These are phyloP conservation scores for Dicrurus megarhynchus DNA, from an alignment of 2,113 vertebrate species.

Conservation along the genomic window DNA sequence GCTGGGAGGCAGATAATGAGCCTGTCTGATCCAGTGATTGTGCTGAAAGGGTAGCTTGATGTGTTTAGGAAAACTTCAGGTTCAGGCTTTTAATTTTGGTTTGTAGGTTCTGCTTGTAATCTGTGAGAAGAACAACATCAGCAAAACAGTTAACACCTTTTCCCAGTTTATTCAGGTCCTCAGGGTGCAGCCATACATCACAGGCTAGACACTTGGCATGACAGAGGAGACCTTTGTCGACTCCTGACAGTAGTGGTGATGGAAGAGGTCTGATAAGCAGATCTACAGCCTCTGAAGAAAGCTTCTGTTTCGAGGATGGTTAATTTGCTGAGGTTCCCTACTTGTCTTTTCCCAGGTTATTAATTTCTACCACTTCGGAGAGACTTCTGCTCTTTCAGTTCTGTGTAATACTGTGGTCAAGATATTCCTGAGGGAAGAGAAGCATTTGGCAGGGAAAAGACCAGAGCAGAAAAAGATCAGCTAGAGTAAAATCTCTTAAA, in stretches of 20 bases:
- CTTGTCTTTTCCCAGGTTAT: background rate
- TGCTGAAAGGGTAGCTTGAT: background rate
- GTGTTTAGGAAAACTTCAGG: background rate
- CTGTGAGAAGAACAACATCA: background rate
- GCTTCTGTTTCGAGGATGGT: background rate
- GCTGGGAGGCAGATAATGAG: background rate
- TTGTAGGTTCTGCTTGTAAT: background rate
- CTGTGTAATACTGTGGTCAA: background rate
- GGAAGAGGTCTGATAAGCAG: background rate
- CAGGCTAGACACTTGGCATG: background rate
- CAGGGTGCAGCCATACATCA: background rate
- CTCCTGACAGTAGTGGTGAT: background rate
- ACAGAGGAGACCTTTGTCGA: background rate
- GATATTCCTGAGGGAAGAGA: background rate
- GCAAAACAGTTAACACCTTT: background rate
- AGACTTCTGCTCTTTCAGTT: background rate
- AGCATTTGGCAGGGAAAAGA: background rate
- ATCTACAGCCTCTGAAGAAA: background rate
- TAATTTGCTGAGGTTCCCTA: background rate
- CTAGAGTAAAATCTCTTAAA: background rate
- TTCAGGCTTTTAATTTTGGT: background rate
- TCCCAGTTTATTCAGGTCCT: background rate
- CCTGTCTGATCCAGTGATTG: background rate
- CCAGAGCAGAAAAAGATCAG: background rate
- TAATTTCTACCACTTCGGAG: background rate